These are phyloP conservation scores for Aethina tumida DNA, from an alignment of 1,140 invertebrate species.

Conservation along the genomic window DNA sequence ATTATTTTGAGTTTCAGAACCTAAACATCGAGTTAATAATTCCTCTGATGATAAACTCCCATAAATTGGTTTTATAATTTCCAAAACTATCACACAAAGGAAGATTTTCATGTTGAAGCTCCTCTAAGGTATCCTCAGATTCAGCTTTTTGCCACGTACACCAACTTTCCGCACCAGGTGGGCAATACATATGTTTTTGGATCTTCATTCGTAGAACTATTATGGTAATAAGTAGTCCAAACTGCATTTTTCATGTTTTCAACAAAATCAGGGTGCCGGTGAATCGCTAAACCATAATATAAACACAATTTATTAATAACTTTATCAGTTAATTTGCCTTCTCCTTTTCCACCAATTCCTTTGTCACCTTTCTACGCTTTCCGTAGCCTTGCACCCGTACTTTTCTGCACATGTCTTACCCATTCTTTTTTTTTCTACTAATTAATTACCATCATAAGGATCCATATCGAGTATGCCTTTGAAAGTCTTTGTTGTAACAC, in stretches of 20 bases:
- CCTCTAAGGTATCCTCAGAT: too few relatives aligned
- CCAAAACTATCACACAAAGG: too few relatives aligned
- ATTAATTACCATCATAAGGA: slow-evolving; percentile 14
- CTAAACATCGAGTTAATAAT: too few relatives aligned
- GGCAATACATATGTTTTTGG: slow-evolving; percentile 24
- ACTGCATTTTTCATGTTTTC: slow-evolving; percentile 30
- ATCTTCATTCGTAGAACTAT: slow-evolving; percentile 26
- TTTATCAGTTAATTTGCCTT: slow-evolving; percentile 19
- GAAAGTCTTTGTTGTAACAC: slow-evolving; percentile 22
- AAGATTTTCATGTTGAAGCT: too few relatives aligned
- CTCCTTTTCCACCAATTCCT: slow-evolving; percentile 19
- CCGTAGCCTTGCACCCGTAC: slow-evolving; percentile 20
- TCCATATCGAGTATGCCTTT: slow-evolving; percentile 15
- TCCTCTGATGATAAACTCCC: too few relatives aligned
- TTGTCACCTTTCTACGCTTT: slow-evolving; percentile 15
- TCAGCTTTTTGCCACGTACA: slow-evolving; percentile 29
- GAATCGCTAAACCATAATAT: slow-evolving; percentile 30
- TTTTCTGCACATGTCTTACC: slow-evolving; percentile 23
- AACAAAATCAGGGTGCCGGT: slow-evolving; percentile 23
- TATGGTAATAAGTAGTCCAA: slow-evolving; percentile 29
- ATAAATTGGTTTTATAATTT: too few relatives aligned
- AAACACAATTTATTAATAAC: slow-evolving; percentile 22
- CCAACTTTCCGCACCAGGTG: slow-evolving; percentile 25
- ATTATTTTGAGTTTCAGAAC: too few relatives aligned
- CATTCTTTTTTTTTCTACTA: slow-evolving; percentile 23